A percentile compares a stretch with the other conserved stretches of the same genome.
Evolutionary conservation across 2,113 vertebrate genomes (phyloP).

Genomic region (Tachysurus vachellii): DNA sequence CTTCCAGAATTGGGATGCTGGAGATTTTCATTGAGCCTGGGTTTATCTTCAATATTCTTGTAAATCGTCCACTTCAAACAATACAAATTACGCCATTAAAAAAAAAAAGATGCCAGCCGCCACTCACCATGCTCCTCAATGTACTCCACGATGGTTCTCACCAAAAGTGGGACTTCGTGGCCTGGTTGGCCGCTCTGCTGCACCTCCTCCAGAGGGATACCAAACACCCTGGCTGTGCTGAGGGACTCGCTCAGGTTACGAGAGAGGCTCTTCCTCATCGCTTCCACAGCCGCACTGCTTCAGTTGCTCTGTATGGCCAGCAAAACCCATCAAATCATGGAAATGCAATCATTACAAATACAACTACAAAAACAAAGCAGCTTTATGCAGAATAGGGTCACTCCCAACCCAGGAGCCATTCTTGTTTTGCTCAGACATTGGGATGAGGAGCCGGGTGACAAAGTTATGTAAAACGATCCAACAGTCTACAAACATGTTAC

Average conservation of each 20-base stretch:
- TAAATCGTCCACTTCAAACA: not conserved
- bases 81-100: not conserved
- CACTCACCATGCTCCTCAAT: slow-evolving; percentile 95
- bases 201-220: slow-evolving; percentile 95
- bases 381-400: not conserved
- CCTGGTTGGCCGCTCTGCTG: slow-evolving; percentile 88
- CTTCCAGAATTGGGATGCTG: too few species aligned
- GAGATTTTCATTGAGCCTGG: not conserved
- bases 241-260: slow-evolving; percentile 93
- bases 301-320: slow-evolving; percentile 75
- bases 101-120: not conserved
- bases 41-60: not conserved
- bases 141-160: slow-evolving; percentile 95
- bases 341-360: not conserved
- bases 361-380: slow-evolving; percentile 14
- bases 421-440: slow-evolving; percentile 3
- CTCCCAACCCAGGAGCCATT: slow-evolving; percentile 16
- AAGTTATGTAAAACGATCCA: slow-evolving; percentile 4
- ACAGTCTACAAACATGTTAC: slow-evolving; percentile 3
- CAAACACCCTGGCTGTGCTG: slow-evolving; percentile 92
- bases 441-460: not conserved
- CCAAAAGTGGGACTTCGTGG: slow-evolving; percentile 91
- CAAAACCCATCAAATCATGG: not conserved
- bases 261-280: slow-evolving; percentile 99
- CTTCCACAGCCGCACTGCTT: slow-evolving; percentile 93